These are phyloP conservation scores for Hypomecis punctinalis DNA, from an alignment of 2,888 invertebrate species.

Conservation along the genomic window DNA sequence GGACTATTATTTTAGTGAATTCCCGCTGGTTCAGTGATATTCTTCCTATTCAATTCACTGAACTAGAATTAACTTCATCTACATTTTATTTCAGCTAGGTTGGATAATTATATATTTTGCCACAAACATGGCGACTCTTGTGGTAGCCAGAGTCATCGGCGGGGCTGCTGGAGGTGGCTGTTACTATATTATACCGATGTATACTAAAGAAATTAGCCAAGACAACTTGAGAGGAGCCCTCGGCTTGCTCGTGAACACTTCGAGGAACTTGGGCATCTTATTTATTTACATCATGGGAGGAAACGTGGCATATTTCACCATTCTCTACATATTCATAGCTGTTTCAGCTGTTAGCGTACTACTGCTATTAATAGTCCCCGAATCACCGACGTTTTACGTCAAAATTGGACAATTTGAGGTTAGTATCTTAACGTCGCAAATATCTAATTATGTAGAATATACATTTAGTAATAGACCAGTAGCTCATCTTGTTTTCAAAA, in stretches of 20 bases:
- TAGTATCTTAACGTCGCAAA: neutral
- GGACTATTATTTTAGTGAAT: no score
- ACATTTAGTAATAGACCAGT: no score
- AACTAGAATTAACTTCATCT: neutral
- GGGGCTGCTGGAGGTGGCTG: slow-evolving; percentile 58
- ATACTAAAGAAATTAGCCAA: slow-evolving; percentile 64
- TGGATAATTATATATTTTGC: slow-evolving; percentile 53
- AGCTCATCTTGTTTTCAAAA: no score
- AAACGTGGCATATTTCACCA: slow-evolving; percentile 56
- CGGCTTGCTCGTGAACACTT: slow-evolving; percentile 50
- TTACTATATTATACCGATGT: slow-evolving; percentile 60
- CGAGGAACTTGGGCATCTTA: slow-evolving; percentile 57
- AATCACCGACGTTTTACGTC: slow-evolving; percentile 66
- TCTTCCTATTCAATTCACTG: neutral
- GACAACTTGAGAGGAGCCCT: slow-evolving; percentile 60
- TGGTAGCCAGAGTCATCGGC: slow-evolving; percentile 52
- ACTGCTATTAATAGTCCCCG: slow-evolving; percentile 60
- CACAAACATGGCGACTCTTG: slow-evolving; percentile 44
- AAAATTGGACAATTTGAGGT: slow-evolving; percentile 49
- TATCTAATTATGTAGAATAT: neutral
- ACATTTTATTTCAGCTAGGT: slow-evolving; percentile 45
- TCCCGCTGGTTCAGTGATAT: no score
- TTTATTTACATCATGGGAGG: slow-evolving; percentile 59
- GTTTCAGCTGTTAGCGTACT: slow-evolving; percentile 45
- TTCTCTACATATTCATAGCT: slow-evolving; percentile 53